Evolutionary conservation across 2,888 invertebrate species (phyloP).

Genomic region (Clepsis dumicolana): DNA sequence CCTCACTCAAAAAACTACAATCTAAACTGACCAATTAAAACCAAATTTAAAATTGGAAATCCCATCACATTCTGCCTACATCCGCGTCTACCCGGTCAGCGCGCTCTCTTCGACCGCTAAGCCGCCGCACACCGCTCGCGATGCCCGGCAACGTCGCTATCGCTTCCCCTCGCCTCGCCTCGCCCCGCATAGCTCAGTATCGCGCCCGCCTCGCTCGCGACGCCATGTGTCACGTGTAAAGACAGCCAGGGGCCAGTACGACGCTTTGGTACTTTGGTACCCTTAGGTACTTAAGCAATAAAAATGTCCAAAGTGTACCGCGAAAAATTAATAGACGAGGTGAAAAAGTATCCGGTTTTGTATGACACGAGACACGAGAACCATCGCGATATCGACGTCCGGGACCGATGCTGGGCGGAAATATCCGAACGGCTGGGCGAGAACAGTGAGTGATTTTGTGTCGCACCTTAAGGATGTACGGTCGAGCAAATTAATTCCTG

Average conservation of each 20-base stretch:
- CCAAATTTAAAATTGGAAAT: not conserved
- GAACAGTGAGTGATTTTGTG: conserved; percentile 64
- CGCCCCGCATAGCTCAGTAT: conserved; percentile 75
- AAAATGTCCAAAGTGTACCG: conserved; percentile 58
- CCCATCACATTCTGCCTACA: conserved; percentile 12
- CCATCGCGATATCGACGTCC: conserved; percentile 75
- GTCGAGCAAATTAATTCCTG: too few species aligned
- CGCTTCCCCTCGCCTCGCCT: conserved; percentile 50
- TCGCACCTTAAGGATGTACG: too few species aligned
- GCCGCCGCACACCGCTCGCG: conserved; percentile 69
- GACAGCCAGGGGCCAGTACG: too few species aligned
- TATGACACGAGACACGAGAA: conserved; percentile 79
- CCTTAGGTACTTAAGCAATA: too few species aligned
- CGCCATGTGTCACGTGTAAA: conserved; percentile 58
- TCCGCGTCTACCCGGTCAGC: not conserved
- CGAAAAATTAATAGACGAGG: conserved; percentile 76
- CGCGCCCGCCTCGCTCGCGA: conserved; percentile 62
- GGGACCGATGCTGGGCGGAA: conserved; percentile 79
- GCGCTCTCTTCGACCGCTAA: conserved; percentile 52
- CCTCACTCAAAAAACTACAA: not conserved
- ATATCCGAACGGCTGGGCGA: conserved; percentile 74
- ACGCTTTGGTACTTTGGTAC: too few species aligned
- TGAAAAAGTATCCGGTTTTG: conserved; percentile 75
- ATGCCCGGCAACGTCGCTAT: conserved; percentile 69
- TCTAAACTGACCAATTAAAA: not conserved